Conservation (phyloP, 2,113 vertebrate genomes). For the Jaculus jaculus region DNA sequence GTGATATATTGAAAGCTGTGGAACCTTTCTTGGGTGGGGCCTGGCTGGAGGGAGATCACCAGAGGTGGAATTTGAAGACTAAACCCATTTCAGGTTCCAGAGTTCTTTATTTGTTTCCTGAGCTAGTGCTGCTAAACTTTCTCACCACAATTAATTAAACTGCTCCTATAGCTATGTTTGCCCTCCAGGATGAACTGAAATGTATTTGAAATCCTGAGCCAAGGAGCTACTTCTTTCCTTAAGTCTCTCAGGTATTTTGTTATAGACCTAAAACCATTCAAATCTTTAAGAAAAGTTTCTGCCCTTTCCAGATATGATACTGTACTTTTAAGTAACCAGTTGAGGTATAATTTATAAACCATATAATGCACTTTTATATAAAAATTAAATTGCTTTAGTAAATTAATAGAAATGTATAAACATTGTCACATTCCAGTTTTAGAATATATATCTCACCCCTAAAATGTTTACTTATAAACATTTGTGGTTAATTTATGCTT, state of each 20-base stretch:
- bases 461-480: background rate
- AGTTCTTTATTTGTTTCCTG: background rate
- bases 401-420: background rate
- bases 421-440: background rate
- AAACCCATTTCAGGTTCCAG: background rate
- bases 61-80: background rate
- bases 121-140: no score
- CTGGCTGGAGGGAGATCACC: background rate
- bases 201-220: background rate
- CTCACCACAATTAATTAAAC: rapidly evolving
- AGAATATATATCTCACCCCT: background rate
- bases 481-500: background rate
- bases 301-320: background rate
- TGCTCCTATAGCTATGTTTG: background rate
- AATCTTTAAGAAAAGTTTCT: constrained; percentile 35
- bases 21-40: background rate
- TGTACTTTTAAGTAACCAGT: background rate
- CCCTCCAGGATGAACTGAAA: background rate
- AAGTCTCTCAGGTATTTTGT: background rate
- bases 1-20: background rate
- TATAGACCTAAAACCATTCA: background rate
- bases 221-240: background rate
- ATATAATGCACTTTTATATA: background rate
- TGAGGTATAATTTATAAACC: background rate
- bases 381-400: background rate